phyloP scores from a whole-genome alignment of 2,113 vertebrate genomes.

The Stercorarius parasiticus region DNA sequence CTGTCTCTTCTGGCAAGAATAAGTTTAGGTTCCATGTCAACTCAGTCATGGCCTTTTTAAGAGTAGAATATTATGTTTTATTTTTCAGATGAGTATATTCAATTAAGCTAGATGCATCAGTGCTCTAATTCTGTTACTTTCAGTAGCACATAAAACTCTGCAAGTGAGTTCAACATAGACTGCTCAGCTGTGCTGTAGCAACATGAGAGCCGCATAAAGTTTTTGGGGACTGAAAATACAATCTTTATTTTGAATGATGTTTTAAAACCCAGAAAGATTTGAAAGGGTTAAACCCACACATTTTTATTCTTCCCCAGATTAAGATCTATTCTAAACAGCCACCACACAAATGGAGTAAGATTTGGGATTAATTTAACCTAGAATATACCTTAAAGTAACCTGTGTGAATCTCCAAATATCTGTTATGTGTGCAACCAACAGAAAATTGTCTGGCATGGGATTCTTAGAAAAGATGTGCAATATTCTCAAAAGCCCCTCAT shows the following conservation, averaged over 20 bases:
- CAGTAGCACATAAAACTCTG: not conserved
- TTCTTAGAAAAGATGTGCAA: not conserved
- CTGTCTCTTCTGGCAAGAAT: not conserved
- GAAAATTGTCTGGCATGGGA: not conserved
- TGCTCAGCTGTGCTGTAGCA: not conserved
- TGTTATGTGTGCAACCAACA: not conserved
- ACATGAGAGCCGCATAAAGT: not conserved
- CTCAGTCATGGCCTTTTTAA: not conserved
- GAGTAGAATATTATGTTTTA: not conserved
- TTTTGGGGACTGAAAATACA: not conserved
- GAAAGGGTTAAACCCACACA: not conserved
- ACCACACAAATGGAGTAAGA: not conserved
- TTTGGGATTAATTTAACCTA: not conserved
- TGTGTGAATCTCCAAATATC: not conserved
- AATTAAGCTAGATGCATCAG: not conserved
- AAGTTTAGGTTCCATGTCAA: not conserved
- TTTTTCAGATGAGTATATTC: not conserved
- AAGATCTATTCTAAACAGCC: not conserved
- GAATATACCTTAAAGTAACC: not conserved
- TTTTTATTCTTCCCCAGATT: not conserved
- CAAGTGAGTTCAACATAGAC: not conserved
- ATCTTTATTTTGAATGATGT: not conserved
- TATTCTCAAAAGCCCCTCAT: accelerated
- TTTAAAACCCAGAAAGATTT: not conserved
- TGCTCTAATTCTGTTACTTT: not conserved